A percentile compares a stretch with the other conserved stretches of the same genome.
Evolutionary conservation across 1,140 invertebrate genomes (phyloP).

Genomic region (Diorhabda carinulata): DNA sequence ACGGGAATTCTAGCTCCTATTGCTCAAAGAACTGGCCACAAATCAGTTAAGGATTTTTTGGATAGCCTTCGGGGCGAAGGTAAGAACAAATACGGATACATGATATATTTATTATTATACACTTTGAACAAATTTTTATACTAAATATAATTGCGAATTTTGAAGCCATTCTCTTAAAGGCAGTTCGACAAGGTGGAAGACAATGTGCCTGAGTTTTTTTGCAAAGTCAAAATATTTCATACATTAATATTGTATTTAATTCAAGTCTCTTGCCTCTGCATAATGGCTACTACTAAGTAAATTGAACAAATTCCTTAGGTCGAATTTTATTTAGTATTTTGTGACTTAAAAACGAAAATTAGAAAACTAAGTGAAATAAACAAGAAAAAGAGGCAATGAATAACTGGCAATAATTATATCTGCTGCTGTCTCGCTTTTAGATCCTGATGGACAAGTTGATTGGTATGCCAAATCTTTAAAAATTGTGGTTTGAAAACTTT

Average conservation of each 20-base stretch:
- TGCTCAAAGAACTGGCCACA: constrained; percentile 44
- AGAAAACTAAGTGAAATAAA: too few species aligned
- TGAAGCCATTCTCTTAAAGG: not conserved
- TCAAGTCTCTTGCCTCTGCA: too few species aligned
- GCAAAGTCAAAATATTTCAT: too few species aligned
- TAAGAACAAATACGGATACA: constrained; percentile 6
- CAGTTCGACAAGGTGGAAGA: not conserved
- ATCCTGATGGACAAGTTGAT: too few species aligned
- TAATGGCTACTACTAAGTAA: constrained; percentile 7
- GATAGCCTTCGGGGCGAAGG: constrained; percentile 26
- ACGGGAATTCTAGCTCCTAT: constrained; percentile 48
- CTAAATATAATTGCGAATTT: not conserved
- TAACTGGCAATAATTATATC: too few species aligned
- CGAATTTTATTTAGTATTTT: not conserved
- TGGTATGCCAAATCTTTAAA: too few species aligned
- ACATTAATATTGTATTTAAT: too few species aligned
- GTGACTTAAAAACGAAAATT: too few species aligned
- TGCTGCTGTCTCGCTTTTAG: too few species aligned
- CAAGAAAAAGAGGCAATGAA: too few species aligned
- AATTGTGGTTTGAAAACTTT: too few species aligned
- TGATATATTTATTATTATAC: not conserved
- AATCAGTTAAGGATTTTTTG: constrained; percentile 38
- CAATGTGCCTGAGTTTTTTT: not conserved
- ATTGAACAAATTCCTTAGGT: not conserved
- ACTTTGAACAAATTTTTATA: not conserved